Percentiles rank a stretch among this genome's conserved stretches.
These are phyloP conservation scores for Neria commutata DNA, from an alignment of 2,888 invertebrate species.

Conservation along the genomic window DNA sequence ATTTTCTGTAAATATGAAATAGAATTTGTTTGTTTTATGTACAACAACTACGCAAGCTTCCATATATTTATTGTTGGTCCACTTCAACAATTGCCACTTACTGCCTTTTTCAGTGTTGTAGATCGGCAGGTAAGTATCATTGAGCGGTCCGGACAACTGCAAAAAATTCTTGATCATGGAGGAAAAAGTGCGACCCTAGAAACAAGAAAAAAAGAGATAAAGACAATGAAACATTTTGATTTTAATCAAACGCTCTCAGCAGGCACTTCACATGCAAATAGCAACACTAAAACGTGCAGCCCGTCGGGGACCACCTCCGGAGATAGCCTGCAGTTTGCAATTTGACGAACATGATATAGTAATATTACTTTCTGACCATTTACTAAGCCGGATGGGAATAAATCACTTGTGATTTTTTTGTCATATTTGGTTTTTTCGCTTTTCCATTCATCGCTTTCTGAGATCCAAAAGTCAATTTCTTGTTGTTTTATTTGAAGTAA, in stretches of 20 bases:
- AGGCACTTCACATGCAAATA: background rate
- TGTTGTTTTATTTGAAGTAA: background rate
- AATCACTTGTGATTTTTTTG: slow-evolving; percentile 27
- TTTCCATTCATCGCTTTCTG: too few relatives aligned
- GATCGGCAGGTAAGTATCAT: slow-evolving; percentile 72
- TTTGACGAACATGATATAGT: too few relatives aligned
- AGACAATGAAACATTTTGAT: slow-evolving; percentile 19
- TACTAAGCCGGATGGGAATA: slow-evolving; percentile 11
- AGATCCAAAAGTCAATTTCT: too few relatives aligned
- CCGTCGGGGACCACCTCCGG: background rate
- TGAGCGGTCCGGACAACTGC: slow-evolving; percentile 66
- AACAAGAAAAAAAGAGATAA: slow-evolving; percentile 18
- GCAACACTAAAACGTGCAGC: background rate
- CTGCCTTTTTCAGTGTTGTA: slow-evolving; percentile 75
- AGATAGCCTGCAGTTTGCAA: background rate
- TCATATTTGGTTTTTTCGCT: slow-evolving; percentile 13
- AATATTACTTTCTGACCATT: too few relatives aligned
- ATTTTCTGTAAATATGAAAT: slow-evolving; percentile 45
- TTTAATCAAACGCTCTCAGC: background rate
- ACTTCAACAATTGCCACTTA: slow-evolving; percentile 46
- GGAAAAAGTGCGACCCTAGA: slow-evolving; percentile 80
- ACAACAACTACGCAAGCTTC: too few relatives aligned
- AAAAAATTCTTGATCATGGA: slow-evolving; percentile 76
- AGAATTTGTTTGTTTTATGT: too few relatives aligned
- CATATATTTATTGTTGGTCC: too few relatives aligned